Evolutionary conservation across 2,888 invertebrate genomes (phyloP).

Genomic region (Melanostoma scalare): DNA sequence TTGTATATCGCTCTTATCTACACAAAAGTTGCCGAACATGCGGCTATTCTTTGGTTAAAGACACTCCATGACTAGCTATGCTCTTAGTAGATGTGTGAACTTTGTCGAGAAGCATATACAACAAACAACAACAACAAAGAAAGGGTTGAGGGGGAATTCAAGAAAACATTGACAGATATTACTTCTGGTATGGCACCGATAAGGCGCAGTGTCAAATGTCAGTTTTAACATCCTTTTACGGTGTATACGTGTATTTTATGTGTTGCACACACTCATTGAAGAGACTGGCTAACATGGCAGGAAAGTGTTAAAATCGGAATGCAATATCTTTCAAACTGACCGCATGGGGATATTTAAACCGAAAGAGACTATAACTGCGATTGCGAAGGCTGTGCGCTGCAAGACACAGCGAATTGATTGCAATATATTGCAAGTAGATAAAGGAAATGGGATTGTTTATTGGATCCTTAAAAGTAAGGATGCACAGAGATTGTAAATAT

Average conservation of each 20-base stretch:
- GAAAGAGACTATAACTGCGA: constrained; percentile 6
- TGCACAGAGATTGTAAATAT: constrained; percentile 27
- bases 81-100: constrained; percentile 30
- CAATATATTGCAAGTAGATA: constrained; percentile 26
- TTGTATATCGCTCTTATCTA: constrained; percentile 51
- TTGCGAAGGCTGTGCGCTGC: constrained; percentile 17
- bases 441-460: constrained; percentile 36
- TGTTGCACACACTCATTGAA: constrained; percentile 29
- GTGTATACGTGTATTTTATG: constrained; percentile 40
- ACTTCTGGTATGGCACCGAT: constrained; percentile 71
- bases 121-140: constrained; percentile 7
- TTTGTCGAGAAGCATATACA: constrained; percentile 26
- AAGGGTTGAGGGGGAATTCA: background rate
- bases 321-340: constrained; percentile 23
- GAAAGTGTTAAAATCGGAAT: constrained; percentile 39
- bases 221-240: constrained; percentile 53
- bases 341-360: background rate
- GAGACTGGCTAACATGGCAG: constrained; percentile 9
- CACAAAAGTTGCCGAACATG: constrained; percentile 45
- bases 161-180: constrained; percentile 67
- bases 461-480: constrained; percentile 27
- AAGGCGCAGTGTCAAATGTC: constrained; percentile 70
- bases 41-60: constrained; percentile 40
- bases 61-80: background rate
- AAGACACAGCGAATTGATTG: constrained; percentile 32